Evolutionary conservation across 2,888 invertebrate species (phyloP).

Genomic region (Chymomyza caudatula): DNA sequence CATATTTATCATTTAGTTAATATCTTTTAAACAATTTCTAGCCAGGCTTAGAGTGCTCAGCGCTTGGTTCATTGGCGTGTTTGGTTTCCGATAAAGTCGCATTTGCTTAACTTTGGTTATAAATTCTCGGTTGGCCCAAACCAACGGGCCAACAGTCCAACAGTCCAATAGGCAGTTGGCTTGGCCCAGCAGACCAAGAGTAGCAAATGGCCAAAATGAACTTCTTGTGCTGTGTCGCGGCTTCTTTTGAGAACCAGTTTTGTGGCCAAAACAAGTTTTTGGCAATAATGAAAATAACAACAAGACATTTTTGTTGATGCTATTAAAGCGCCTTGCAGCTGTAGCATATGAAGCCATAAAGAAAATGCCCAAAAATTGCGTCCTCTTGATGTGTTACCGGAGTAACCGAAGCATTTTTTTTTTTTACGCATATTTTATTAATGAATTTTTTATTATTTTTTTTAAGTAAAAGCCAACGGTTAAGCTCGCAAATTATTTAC

Average conservation of each 20-base stretch:
- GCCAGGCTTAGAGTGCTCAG: background rate
- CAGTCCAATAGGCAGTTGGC: conserved; percentile 16
- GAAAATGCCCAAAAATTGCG: conserved; percentile 47
- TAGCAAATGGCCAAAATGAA: conserved; percentile 11
- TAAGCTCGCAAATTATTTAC: conserved; percentile 62
- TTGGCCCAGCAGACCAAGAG: conserved; percentile 21
- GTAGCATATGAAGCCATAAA: conserved; percentile 69
- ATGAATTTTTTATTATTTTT: conserved; percentile 56
- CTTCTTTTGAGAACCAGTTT: conserved; percentile 51
- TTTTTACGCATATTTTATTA: conserved; percentile 48
- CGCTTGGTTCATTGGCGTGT: conserved; percentile 22
- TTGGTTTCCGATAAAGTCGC: conserved; percentile 59
- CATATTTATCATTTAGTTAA: conserved; percentile 60
- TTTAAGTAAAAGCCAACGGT: conserved; percentile 1
- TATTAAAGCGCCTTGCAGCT: conserved; percentile 68
- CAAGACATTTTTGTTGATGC: conserved; percentile 45
- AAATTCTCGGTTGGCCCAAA: conserved; percentile 57
- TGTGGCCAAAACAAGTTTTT: conserved; percentile 33
- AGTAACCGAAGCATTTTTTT: conserved; percentile 6
- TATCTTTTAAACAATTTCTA: conserved; percentile 38
- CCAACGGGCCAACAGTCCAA: background rate
- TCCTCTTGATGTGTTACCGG: conserved; percentile 2
- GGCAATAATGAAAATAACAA: conserved; percentile 46
- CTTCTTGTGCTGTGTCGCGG: conserved; percentile 25
- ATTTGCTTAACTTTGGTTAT: conserved; percentile 68